phyloP scores from a whole-genome alignment of 2,797 vertebrate species.

The Crenichthys baileyi region DNA sequence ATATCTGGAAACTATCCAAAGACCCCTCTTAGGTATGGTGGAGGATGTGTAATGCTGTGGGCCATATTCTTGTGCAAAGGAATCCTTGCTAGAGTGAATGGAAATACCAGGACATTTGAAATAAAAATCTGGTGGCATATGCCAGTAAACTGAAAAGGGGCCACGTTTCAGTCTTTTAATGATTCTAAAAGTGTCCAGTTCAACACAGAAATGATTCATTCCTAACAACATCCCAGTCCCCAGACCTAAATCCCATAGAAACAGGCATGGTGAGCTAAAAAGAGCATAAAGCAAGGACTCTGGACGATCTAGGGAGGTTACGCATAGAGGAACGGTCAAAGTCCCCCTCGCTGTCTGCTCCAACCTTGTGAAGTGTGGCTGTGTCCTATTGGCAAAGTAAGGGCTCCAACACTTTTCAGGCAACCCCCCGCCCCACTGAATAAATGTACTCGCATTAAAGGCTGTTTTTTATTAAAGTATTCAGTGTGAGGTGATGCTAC shows the following conservation, averaged over 20 bases:
- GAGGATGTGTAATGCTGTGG: background rate
- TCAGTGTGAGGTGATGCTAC: conserved; percentile 1
- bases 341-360: too few relatives aligned
- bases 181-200: background rate
- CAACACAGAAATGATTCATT: background rate
- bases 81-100: too few relatives aligned
- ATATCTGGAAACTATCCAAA: background rate
- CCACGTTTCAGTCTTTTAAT: background rate
- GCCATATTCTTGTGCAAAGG: background rate
- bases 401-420: too few relatives aligned
- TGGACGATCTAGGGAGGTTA: too few relatives aligned
- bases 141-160: background rate
- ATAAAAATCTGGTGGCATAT: background rate
- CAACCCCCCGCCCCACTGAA: too few relatives aligned
- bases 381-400: too few relatives aligned
- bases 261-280: background rate
- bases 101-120: background rate
- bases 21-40: background rate
- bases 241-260: background rate
- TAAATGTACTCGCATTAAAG: too few relatives aligned
- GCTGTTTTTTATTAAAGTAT: too few relatives aligned
- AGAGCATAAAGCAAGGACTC: too few relatives aligned
- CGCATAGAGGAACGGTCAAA: too few relatives aligned
- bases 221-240: background rate
- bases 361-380: too few relatives aligned